phyloP scores from a whole-genome alignment of 1,140 invertebrate species.

The Elymnias hypermnestra region DNA sequence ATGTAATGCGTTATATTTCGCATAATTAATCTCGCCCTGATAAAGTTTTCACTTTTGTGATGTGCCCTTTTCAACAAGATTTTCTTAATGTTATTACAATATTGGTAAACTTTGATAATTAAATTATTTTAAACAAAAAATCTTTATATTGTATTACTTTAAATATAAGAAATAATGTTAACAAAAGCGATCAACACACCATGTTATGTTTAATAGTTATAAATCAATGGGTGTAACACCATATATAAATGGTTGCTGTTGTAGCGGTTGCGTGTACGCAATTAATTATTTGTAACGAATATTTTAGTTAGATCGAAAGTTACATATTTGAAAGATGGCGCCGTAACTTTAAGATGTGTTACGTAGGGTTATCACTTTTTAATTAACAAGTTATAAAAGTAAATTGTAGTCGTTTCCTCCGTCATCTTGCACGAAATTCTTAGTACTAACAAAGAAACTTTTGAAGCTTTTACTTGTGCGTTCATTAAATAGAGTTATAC shows the following conservation, averaged over 20 bases:
- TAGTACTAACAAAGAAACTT: too few relatives aligned
- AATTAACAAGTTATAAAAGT: neutral
- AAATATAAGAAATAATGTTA: neutral
- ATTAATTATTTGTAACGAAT: conserved; percentile 30
- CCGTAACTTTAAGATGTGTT: conserved; percentile 7
- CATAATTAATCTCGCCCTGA: too few relatives aligned
- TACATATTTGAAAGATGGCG: conserved; percentile 17
- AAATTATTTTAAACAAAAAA: too few relatives aligned
- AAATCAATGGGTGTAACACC: conserved; percentile 20
- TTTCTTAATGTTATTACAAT: too few relatives aligned
- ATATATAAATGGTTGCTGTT: conserved; percentile 21
- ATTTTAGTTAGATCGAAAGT: conserved; percentile 20
- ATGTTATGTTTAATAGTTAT: conserved; percentile 10
- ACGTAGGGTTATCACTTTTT: neutral
- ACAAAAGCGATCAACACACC: conserved; percentile 4
- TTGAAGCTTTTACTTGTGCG: too few relatives aligned
- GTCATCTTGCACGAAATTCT: too few relatives aligned
- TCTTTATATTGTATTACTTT: too few relatives aligned
- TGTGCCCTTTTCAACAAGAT: too few relatives aligned
- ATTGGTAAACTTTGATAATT: too few relatives aligned
- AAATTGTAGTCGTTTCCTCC: neutral
- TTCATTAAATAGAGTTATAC: too few relatives aligned
- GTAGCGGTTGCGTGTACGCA: conserved; percentile 20
- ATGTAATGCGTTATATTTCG: too few relatives aligned
- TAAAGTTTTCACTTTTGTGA: too few relatives aligned